A percentile compares a stretch with the other conserved stretches of the same genome.
Conservation (phyloP, 2,113 vertebrate species). For the Amphiprion ocellaris region DNA sequence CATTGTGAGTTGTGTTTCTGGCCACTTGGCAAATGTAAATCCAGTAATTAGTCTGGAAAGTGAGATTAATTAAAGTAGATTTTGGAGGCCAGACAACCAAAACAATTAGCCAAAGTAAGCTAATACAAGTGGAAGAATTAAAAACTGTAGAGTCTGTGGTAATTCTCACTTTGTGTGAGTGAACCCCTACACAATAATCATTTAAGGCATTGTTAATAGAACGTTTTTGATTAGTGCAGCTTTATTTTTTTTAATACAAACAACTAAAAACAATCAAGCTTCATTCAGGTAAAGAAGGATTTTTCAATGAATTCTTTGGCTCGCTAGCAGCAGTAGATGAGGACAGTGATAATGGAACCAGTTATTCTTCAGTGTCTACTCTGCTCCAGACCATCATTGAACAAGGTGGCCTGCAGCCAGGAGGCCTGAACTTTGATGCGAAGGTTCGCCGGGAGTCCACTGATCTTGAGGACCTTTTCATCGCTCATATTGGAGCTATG, state of each 20-base stretch:
- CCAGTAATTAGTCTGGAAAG: no score
- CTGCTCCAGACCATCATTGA: slow-evolving; percentile 73
- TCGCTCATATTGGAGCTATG: slow-evolving; percentile 80
- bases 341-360: not conserved
- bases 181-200: not conserved
- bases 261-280: not conserved
- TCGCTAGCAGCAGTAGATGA: not conserved
- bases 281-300: not conserved
- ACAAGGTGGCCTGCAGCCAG: slow-evolving; percentile 79
- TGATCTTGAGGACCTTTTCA: slow-evolving; percentile 79
- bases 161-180: no score
- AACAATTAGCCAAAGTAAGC: no score
- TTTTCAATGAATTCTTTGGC: not conserved
- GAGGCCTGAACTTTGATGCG: slow-evolving; percentile 80
- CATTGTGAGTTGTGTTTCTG: no score
- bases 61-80: no score
- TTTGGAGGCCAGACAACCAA: no score
- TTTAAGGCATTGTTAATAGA: not conserved
- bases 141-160: no score
- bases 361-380: slow-evolving; percentile 4
- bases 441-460: slow-evolving; percentile 80
- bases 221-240: not conserved
- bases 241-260: not conserved
- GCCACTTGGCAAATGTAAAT: no score
- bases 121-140: no score